Base-by-base conservation (phyloP, 2,113 vertebrate species). In the Pseudopipra pipra region DNA sequence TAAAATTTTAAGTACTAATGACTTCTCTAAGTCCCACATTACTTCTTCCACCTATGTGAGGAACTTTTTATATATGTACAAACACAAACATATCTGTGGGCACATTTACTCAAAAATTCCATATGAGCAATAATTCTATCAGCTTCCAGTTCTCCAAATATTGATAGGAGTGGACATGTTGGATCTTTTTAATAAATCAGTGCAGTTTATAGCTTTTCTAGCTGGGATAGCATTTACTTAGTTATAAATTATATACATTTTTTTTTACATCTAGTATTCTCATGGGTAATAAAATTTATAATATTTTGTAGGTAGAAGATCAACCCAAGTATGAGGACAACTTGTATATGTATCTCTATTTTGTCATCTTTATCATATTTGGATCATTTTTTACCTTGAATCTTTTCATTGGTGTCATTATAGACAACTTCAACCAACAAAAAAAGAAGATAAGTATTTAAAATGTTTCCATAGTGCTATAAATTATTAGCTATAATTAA, bases 341-440 rank as follows among this genome's bases (percentile, higher is more conserved):
- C 96, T 93, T 99, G 33, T 97, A 95, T 30, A 99, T 99, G 99
- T 99, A 99, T 94, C 66, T 98, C 65, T 99, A 99, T 96, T 99
- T 99, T 97, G 99, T 99, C 93, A 97, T 99, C 92, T 99, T 99
- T 96, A 99, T 99, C 95, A 99, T 99, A 95, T 99, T 99, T 92
- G 99, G 99, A 94, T 99, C 99, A 66, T 99, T 99, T 97, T 99
- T 99, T 97, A 99, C 99, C 65, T 98, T 99, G 78, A 99, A 99
- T 85, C 98, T 99, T 81, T 99, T 99, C 92, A 99, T 99, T 98
- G 99, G 99, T 96, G 99, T 99, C 94, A 99, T 99, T 95, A 99
- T 99, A 95, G 99, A 99, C 97, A 99, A 99, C 97, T 99, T 99
- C 97, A 99, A 99, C 93, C 99, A 99, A 96, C 99, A 99, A 96